Base-by-base conservation (phyloP, 1,140 invertebrate genomes). In the Bombus ignitus region DNA sequence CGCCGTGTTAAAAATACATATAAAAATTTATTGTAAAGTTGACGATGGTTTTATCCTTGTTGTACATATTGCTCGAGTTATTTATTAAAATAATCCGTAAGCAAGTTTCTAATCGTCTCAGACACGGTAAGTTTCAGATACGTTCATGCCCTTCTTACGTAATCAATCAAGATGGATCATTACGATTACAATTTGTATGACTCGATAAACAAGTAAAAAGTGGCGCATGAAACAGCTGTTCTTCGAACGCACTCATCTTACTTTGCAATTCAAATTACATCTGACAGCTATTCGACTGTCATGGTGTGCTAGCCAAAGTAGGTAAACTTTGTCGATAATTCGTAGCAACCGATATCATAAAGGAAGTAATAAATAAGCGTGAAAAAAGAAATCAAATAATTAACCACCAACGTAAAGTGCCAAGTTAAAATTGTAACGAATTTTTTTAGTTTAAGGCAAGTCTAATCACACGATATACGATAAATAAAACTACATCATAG, bases 201-300 rank as follows among this genome's bases (percentile, higher is more conserved):
- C 53, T n/a, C 25, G 42, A 79, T 28, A 25, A 47, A 13, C 39
- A 13, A 47, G 13, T 10, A 70, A 68, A 53, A 28, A 80, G 32
- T 37, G 39, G 3, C 13, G 0, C 25, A 22, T 37, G 37, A 37
- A 70, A 1, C 66, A 66, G 62, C 42, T 53, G 35, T 53, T 80
- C 28, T 3, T 42, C 22, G 57, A 44, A 53, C 22, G 12, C 32
- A 32, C 25, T 66, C 32, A n/a, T 80, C 25, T 47, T 8, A 8
- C 65, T 80, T 80, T 80, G 44, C 42, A 68, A 80, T 80, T 68
- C 65, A 80, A 80, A 70, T 80, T 44, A 35, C 25, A 66, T 0
- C 15, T 47, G 65, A n/a, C 32, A 47, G 35, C n/a, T 80, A 80
- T 47, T 68, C 47, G 32, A 1, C 32, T 53, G 32, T 13, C 12